Conservation (phyloP, 2,113 vertebrate genomes). For the Sterrhoptilus dennistouni region DNA sequence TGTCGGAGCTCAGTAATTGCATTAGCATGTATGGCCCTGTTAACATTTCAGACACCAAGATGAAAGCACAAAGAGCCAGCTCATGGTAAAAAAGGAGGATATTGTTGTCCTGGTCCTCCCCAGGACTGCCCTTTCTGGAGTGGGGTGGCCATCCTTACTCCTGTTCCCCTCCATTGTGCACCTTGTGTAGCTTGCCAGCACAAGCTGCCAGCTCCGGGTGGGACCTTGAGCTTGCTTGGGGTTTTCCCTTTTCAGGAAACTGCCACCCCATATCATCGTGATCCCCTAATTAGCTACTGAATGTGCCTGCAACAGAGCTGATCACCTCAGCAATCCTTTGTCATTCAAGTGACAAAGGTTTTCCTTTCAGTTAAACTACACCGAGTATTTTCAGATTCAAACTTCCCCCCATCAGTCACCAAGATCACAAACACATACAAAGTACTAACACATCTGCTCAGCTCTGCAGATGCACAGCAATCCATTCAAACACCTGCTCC, state of each 20-base stretch:
- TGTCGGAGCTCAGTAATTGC: not conserved
- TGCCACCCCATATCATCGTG: rapidly evolving
- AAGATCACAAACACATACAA: not conserved
- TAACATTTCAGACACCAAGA: not conserved
- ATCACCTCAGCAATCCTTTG: not conserved
- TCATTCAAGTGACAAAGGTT: not conserved
- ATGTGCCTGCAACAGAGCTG: not conserved
- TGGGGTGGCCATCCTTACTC: not conserved
- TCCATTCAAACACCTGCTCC: not conserved
- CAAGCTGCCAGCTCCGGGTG: not conserved
- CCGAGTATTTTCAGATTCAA: not conserved
- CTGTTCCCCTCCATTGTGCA: not conserved
- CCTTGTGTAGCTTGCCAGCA: not conserved
- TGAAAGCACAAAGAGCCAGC: not conserved
- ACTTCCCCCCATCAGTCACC: not conserved
- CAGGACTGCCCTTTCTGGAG: not conserved
- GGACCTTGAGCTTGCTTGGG: not conserved
- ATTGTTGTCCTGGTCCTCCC: not conserved
- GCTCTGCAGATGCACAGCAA: not conserved
- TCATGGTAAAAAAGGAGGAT: not conserved
- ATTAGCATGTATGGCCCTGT: not conserved
- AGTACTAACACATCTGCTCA: not conserved
- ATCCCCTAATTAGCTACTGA: not conserved
- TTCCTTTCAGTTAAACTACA: not conserved
- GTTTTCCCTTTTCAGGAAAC: not conserved